Evolutionary conservation across 1,140 invertebrate species (phyloP).

Genomic region (Drosophila pallidifrons): DNA sequence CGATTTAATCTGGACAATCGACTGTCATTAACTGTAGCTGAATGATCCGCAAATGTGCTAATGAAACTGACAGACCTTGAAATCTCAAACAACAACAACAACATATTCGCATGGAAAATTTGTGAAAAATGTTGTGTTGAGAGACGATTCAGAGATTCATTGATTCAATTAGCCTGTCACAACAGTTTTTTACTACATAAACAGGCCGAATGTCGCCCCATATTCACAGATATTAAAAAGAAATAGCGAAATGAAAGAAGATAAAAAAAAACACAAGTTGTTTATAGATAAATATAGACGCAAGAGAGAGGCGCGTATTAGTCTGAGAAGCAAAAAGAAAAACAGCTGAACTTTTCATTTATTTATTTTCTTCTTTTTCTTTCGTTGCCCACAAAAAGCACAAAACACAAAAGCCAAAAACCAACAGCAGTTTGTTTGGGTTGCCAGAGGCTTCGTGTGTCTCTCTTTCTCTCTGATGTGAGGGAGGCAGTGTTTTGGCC

Average conservation of each 20-base stretch:
- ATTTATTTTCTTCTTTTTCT: constrained; percentile 3
- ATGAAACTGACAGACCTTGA: constrained; percentile 70
- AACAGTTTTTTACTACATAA: constrained; percentile 52
- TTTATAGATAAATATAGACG: constrained; percentile 78
- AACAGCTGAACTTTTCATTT: constrained; percentile 3
- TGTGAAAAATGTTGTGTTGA: constrained; percentile 22
- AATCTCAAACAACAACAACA: constrained; percentile 28
- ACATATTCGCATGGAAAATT: constrained; percentile 43
- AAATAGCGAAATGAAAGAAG: constrained; percentile 5
- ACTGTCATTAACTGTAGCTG: constrained; percentile 71
- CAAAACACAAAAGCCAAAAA: constrained; percentile 35
- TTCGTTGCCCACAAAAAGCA: constrained; percentile 18
- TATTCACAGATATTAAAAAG: not conserved
- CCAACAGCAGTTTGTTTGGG: constrained; percentile 1
- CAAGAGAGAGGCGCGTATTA: constrained; percentile 27
- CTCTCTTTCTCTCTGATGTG: not conserved
- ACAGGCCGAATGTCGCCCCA: constrained; percentile 49
- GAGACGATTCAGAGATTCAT: constrained; percentile 46
- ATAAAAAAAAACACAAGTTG: constrained; percentile 38
- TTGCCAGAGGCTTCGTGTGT: too few species aligned
- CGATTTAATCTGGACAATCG: constrained; percentile 79
- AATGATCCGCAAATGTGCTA: constrained; percentile 75
- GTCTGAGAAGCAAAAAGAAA: constrained; percentile 30
- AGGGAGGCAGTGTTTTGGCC: not conserved
- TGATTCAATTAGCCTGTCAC: constrained; percentile 70